Conservation (phyloP, 2,888 invertebrate species). For the Stramonita haemastoma region DNA sequence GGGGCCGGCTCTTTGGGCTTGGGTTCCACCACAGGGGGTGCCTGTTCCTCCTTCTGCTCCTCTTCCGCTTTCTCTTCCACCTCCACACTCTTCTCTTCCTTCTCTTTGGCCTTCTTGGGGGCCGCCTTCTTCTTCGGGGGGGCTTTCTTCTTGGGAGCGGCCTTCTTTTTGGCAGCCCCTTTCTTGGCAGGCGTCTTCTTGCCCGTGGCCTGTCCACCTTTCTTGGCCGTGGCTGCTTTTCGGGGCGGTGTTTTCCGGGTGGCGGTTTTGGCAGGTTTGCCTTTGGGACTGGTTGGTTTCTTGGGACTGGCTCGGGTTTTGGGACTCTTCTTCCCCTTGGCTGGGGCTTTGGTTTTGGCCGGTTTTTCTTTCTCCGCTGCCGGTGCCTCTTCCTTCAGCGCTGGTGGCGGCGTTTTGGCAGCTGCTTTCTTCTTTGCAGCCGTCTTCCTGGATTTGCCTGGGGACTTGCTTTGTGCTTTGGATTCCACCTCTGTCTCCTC, state of each 20-base stretch:
- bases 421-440: conserved; percentile 35
- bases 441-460: conserved; percentile 40
- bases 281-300: conserved; percentile 43
- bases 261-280: conserved; percentile 33
- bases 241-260: conserved; percentile 39
- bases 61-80: not conserved
- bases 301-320: conserved; percentile 41
- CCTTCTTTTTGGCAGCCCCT: conserved; percentile 23
- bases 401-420: conserved; percentile 11
- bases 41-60: conserved; percentile 16
- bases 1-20: not conserved
- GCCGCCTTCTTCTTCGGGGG: conserved; percentile 33
- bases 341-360: conserved; percentile 24
- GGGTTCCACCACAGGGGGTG: not conserved
- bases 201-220: conserved; percentile 26
- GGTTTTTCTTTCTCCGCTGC: conserved; percentile 34
- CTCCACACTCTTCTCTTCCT: conserved; percentile 36
- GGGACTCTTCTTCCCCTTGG: conserved; percentile 42
- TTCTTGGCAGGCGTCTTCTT: conserved; percentile 38
- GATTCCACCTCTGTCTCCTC: not conserved
- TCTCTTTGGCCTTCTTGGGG: conserved; percentile 36
- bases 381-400: conserved; percentile 31
- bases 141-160: conserved; percentile 15
- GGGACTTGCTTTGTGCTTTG: conserved; percentile 21
- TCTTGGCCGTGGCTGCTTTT: conserved; percentile 37